A percentile compares a stretch with the other conserved stretches of the same genome.
Evolutionary conservation across 2,888 invertebrate genomes (phyloP).

Genomic region (Busseola fusca): DNA sequence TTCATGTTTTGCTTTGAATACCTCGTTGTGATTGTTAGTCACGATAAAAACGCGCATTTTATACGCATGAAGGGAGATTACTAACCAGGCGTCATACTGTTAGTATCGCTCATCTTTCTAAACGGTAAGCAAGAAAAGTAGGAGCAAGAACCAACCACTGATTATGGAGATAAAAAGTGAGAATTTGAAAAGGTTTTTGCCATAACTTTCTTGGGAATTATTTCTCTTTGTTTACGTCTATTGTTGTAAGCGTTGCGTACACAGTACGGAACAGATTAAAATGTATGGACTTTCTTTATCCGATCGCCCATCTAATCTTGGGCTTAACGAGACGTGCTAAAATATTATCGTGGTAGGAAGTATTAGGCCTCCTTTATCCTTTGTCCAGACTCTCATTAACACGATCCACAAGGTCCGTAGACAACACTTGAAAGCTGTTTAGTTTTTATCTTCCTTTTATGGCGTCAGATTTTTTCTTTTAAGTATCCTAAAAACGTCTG

Average conservation of each 20-base stretch:
- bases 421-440: conserved; percentile 50
- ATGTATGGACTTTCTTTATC: conserved; percentile 65
- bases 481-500: conserved; percentile 74
- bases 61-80: conserved; percentile 55
- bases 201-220: conserved; percentile 67
- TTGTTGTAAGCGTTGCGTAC: conserved; percentile 71
- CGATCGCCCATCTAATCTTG: conserved; percentile 66
- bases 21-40: conserved; percentile 48
- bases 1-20: conserved; percentile 54
- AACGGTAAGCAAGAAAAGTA: conserved; percentile 69
- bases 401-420: conserved; percentile 58
- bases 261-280: conserved; percentile 61
- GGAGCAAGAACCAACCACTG: conserved; percentile 64
- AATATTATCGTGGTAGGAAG: conserved; percentile 72
- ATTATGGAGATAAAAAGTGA: conserved; percentile 70
- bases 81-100: conserved; percentile 52
- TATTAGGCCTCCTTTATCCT: conserved; percentile 65
- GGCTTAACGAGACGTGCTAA: conserved; percentile 67
- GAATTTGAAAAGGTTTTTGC: conserved; percentile 68
- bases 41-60: conserved; percentile 56
- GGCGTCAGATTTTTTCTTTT: conserved; percentile 70
- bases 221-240: conserved; percentile 67
- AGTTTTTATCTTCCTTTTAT: conserved; percentile 68
- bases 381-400: conserved; percentile 68
- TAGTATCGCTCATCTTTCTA: conserved; percentile 71